Conservation (phyloP, 2,113 vertebrate genomes). For the Collichthys lucidus region DNA sequence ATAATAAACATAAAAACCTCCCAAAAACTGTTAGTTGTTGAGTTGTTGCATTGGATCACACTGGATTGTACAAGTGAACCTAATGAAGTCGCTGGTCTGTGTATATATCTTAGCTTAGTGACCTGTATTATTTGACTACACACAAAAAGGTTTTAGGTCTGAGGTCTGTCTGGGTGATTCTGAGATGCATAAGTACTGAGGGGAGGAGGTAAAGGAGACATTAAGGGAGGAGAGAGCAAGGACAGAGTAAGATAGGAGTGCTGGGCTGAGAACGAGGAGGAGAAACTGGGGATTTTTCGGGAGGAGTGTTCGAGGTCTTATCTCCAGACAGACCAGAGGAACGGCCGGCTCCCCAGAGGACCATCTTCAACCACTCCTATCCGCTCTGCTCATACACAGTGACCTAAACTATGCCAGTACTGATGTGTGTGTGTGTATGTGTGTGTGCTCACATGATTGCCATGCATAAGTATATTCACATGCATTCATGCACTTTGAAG, state of each 20-base stretch:
- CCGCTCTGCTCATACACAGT: conserved; percentile 28
- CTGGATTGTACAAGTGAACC: too few relatives aligned
- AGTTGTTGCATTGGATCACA: too few relatives aligned
- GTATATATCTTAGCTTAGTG: background rate
- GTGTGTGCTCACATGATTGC: conserved; percentile 43
- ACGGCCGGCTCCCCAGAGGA: conserved; percentile 39
- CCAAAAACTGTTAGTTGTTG: too few relatives aligned
- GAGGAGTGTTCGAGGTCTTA: conserved; percentile 58
- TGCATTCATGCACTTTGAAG: conserved; percentile 25
- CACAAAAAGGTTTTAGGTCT: too few relatives aligned
- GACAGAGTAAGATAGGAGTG: conserved; percentile 17
- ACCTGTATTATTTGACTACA: background rate
- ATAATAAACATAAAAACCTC: too few relatives aligned
- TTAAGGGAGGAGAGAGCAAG: conserved; percentile 8
- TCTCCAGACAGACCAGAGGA: conserved; percentile 66
- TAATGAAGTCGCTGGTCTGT: too few relatives aligned
- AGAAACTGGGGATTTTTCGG: conserved; percentile 13
- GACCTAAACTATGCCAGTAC: conserved; percentile 27
- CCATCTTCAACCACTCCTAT: conserved; percentile 51
- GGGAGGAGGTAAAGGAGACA: conserved; percentile 11
- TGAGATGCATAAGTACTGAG: background rate
- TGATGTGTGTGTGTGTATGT: conserved; percentile 1
- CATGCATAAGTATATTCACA: conserved; percentile 30
- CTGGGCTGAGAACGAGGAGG: conserved; percentile 3
- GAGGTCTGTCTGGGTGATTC: background rate